Percentiles rank a stretch among this genome's conserved stretches.
phyloP scores from a whole-genome alignment of 2,888 invertebrate species.

The Lithophane socia region DNA sequence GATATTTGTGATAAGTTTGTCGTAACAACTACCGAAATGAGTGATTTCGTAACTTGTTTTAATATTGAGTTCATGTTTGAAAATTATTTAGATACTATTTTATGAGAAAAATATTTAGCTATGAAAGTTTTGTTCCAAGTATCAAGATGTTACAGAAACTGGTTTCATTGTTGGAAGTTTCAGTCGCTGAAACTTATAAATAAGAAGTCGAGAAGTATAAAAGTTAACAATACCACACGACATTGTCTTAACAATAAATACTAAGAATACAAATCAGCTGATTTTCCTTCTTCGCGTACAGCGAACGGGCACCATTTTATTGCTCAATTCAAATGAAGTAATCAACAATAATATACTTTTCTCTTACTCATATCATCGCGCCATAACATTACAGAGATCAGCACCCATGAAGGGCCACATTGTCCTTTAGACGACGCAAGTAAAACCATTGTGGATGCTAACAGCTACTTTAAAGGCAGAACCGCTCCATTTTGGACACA shows the following conservation, averaged over 20 bases:
- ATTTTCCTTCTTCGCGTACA: conserved; percentile 22
- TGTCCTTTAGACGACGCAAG: conserved; percentile 72
- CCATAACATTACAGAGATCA: conserved; percentile 56
- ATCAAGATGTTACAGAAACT: neutral
- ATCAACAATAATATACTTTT: conserved; percentile 52
- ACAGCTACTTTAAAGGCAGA: conserved; percentile 77
- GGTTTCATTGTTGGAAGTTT: neutral
- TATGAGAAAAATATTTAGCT: neutral
- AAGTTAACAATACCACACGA: neutral
- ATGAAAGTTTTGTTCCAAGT: neutral
- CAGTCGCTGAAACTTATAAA: neutral
- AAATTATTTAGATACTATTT: neutral
- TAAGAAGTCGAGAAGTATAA: neutral
- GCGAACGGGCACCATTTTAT: conserved; percentile 36
- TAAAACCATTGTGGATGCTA: conserved; percentile 70
- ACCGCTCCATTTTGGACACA: conserved; percentile 81
- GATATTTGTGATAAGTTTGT: conserved; percentile 50
- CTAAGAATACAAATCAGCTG: conserved; percentile 49
- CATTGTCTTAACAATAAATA: conserved; percentile 40
- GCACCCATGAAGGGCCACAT: conserved; percentile 64
- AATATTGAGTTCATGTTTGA: neutral
- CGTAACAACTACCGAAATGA: conserved; percentile 46
- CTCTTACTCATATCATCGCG: conserved; percentile 47
- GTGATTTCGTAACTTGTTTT: conserved; percentile 31
- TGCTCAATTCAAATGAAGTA: conserved; percentile 52